A percentile compares a stretch with the other conserved stretches of the same genome.
Evolutionary conservation across 2,797 vertebrate species (phyloP).

Genomic region (Brachyrhaphis roseni): DNA sequence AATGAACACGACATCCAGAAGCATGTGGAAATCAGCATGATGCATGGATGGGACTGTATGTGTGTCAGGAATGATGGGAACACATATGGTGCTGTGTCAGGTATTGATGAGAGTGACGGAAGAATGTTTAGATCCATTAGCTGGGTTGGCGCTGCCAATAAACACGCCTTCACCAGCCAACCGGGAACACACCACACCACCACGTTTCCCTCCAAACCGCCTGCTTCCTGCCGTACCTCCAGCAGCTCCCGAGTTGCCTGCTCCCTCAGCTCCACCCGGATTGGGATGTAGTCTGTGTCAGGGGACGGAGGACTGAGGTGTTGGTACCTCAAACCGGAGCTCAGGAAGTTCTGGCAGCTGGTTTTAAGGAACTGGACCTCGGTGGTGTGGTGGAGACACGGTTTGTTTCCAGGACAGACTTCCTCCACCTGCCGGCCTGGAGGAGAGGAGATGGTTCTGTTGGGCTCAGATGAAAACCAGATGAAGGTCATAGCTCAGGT

Average conservation of each 20-base stretch:
- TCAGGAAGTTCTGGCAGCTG: slow-evolving; percentile 79
- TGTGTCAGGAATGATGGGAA: too few relatives aligned
- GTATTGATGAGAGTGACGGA: too few relatives aligned
- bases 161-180: not conserved
- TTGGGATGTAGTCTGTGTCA: slow-evolving; percentile 75
- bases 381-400: slow-evolving; percentile 64
- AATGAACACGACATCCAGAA: not conserved
- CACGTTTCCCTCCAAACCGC: not conserved
- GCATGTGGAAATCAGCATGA: slow-evolving; percentile 31
- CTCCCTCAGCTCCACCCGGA: slow-evolving; percentile 79
- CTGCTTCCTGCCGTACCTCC: slow-evolving; percentile 61
- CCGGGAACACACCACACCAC: slow-evolving; percentile 1
- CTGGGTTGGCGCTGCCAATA: slow-evolving; percentile 28
- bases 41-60: too few relatives aligned
- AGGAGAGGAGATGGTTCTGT: not conserved
- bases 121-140: slow-evolving; percentile 6
- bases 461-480: not conserved
- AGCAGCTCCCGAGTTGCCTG: slow-evolving; percentile 65
- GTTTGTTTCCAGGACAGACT: slow-evolving; percentile 74
- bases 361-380: slow-evolving; percentile 71
- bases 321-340: slow-evolving; percentile 75
- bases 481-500: not conserved
- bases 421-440: slow-evolving; percentile 65
- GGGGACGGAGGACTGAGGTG: slow-evolving; percentile 78
- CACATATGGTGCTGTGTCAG: not conserved